Evolutionary conservation across 2,888 invertebrate species (phyloP).

Genomic region (Epiblema foenella): DNA sequence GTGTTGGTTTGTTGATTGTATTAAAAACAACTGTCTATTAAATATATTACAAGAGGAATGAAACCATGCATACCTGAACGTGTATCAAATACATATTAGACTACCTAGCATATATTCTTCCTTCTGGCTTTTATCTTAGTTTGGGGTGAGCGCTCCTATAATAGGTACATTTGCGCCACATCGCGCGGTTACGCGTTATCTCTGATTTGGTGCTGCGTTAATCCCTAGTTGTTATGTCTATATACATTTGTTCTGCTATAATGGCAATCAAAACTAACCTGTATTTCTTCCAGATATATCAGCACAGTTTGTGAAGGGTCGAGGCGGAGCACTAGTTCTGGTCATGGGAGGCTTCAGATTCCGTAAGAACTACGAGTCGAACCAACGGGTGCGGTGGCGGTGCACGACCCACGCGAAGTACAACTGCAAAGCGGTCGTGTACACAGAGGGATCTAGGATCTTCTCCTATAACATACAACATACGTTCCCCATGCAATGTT

Average conservation of each 20-base stretch:
- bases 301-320: constrained; percentile 47
- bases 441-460: constrained; percentile 48
- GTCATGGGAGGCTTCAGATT: constrained; percentile 50
- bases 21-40: not conserved
- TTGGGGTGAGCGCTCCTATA: no score
- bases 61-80: no score
- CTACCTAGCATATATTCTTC: no score
- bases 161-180: no score
- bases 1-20: not conserved
- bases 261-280: not conserved
- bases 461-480: constrained; percentile 33
- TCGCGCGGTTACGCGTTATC: no score
- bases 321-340: constrained; percentile 46
- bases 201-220: no score
- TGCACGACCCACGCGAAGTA: constrained; percentile 54
- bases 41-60: no score
- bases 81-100: no score
- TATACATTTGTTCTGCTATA: no score
- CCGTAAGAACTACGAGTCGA: constrained; percentile 41
- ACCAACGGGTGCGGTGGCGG: constrained; percentile 51
- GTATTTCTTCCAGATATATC: constrained; percentile 31
- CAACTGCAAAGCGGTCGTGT: constrained; percentile 54
- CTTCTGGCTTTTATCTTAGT: no score
- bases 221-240: no score
- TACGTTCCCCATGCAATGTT: constrained; percentile 26